A percentile compares a stretch with the other conserved stretches of the same genome.
phyloP scores from a whole-genome alignment of 1,140 invertebrate species.

The Chionoecetes opilio region DNA sequence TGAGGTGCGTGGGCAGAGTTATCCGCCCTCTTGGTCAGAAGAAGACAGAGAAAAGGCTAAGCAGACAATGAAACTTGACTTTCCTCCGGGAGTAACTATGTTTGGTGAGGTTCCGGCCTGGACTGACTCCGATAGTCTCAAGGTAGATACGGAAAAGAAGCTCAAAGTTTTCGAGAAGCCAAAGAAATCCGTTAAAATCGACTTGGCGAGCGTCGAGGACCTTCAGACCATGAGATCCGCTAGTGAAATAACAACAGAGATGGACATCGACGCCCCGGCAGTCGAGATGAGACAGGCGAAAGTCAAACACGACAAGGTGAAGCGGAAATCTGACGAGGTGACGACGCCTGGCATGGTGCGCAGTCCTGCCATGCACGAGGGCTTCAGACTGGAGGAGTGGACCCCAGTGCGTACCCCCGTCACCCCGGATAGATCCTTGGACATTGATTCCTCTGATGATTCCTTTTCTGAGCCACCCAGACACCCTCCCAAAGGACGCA shows the following conservation, averaged over 20 bases:
- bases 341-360: constrained; percentile 83
- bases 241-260: constrained; percentile 51
- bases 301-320: constrained; percentile 80
- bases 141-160: constrained; percentile 76
- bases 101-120: constrained; percentile 81
- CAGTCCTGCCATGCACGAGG: constrained; percentile 84
- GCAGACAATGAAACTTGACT: constrained; percentile 89
- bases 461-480: constrained; percentile 76
- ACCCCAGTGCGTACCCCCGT: constrained; percentile 82
- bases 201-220: constrained; percentile 50
- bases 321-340: constrained; percentile 80
- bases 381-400: constrained; percentile 84
- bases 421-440: constrained; percentile 79
- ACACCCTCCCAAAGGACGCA: constrained; percentile 72
- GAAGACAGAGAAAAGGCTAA: constrained; percentile 88
- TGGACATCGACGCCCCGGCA: neutral
- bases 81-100: constrained; percentile 83
- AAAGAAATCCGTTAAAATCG: constrained; percentile 79
- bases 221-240: constrained; percentile 41
- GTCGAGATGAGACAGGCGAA: constrained; percentile 44
- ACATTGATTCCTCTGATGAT: constrained; percentile 80
- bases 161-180: constrained; percentile 80
- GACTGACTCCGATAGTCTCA: constrained; percentile 68
- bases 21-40: constrained; percentile 83
- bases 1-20: constrained; percentile 52